Percentiles rank a stretch among this genome's conserved stretches.
These are phyloP conservation scores for Diachasma alloeum DNA, from an alignment of 1,140 invertebrate genomes.

Conservation along the genomic window DNA sequence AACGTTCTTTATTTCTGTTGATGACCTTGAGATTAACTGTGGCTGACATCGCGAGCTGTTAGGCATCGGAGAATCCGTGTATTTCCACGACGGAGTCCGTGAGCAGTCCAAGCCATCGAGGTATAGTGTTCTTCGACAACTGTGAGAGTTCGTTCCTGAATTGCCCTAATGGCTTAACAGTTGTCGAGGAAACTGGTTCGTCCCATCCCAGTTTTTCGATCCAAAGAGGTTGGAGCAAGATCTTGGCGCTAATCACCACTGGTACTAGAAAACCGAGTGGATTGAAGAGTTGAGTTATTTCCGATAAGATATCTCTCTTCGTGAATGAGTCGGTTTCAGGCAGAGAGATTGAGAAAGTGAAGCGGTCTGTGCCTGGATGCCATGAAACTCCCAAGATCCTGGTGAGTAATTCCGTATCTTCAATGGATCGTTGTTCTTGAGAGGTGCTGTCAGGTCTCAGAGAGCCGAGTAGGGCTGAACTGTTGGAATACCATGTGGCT, in stretches of 20 bases:
- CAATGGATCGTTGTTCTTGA: no score
- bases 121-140: conserved; percentile 28
- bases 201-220: conserved; percentile 25
- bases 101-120: no score
- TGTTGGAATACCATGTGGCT: conserved; percentile 20
- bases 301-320: no score
- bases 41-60: conserved; percentile 31
- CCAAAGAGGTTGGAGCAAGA: conserved; percentile 36
- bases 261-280: conserved; percentile 24
- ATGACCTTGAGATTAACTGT: conserved; percentile 28
- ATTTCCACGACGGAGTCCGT: conserved; percentile 33
- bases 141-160: conserved; percentile 23
- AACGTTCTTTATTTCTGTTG: not conserved
- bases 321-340: no score
- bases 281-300: no score
- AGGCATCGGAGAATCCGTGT: conserved; percentile 43
- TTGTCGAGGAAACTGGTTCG: conserved; percentile 7
- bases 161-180: not conserved
- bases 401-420: no score
- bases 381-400: no score
- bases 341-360: no score
- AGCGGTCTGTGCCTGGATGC: no score
- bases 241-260: conserved; percentile 27
- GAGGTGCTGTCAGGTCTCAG: no score
- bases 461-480: conserved; percentile 1